Conservation (phyloP, 1,140 invertebrate species). For the Hycleus phaleratus region DNA sequence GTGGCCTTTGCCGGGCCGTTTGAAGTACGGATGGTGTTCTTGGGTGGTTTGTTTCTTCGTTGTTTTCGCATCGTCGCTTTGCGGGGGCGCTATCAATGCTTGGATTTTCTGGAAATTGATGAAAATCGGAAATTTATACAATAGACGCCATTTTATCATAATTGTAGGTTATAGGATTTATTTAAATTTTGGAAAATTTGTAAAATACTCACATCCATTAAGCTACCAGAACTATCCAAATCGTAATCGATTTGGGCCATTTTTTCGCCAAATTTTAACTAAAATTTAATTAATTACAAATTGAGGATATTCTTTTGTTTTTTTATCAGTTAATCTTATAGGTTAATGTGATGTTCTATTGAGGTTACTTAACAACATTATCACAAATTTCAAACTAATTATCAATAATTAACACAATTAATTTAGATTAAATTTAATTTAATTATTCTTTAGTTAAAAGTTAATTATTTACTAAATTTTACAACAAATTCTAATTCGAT, state of each 20-base stretch:
- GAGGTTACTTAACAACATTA: no score
- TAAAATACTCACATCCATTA: constrained; percentile 56
- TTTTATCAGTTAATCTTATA: no score
- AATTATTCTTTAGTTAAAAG: no score
- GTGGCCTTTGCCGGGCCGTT: constrained; percentile 78
- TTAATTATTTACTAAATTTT: no score
- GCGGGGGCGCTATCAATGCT: constrained; percentile 76
- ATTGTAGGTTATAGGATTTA: not conserved
- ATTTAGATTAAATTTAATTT: no score
- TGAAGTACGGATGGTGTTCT: constrained; percentile 65
- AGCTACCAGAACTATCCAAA: constrained; percentile 53
- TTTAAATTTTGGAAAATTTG: constrained; percentile 6
- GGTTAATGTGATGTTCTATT: no score
- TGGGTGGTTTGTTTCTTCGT: constrained; percentile 53
- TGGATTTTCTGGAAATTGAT: constrained; percentile 69
- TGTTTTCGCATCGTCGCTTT: constrained; percentile 58
- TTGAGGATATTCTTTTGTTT: no score
- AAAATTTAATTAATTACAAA: no score
- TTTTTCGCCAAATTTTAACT: not conserved
- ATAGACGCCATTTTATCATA: constrained; percentile 28
- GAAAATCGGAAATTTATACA: not conserved
- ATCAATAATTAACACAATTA: no score
- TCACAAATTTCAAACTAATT: no score
- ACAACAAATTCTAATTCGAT: no score
- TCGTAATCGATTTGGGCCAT: constrained; percentile 52